Percentiles rank a stretch among this genome's conserved stretches.
phyloP scores from a whole-genome alignment of 1,140 invertebrate genomes.

The Lucilia sericata region DNA sequence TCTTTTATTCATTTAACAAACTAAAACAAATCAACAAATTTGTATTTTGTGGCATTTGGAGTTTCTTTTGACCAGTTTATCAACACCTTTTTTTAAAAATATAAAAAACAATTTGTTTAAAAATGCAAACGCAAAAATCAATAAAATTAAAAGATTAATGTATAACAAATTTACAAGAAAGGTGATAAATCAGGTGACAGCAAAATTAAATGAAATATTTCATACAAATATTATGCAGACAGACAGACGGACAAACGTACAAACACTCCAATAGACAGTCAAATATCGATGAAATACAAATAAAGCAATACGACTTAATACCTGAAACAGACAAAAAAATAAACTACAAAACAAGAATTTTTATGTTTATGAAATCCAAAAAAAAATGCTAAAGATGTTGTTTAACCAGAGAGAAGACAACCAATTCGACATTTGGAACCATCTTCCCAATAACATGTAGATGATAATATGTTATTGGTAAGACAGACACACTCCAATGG shows the following conservation, averaged over 20 bases:
- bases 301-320: slow-evolving; percentile 31
- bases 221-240: slow-evolving; percentile 21
- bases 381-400: slow-evolving; percentile 43
- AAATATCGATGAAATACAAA: background rate
- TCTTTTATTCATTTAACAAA: background rate
- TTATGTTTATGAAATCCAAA: background rate
- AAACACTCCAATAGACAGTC: background rate
- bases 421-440: slow-evolving; percentile 34
- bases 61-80: background rate
- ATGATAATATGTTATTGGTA: slow-evolving; percentile 33
- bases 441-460: slow-evolving; percentile 38
- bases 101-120: slow-evolving; percentile 13
- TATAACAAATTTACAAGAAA: slow-evolving; percentile 53
- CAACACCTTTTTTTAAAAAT: background rate
- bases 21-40: too few relatives aligned
- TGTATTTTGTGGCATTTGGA: too few relatives aligned
- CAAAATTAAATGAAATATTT: slow-evolving; percentile 68
- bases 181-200: slow-evolving; percentile 68
- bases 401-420: slow-evolving; percentile 39
- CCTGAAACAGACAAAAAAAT: background rate
- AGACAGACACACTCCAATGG: slow-evolving; percentile 16
- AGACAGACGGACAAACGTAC: background rate
- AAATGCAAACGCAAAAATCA: slow-evolving; percentile 46
- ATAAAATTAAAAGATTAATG: slow-evolving; percentile 64
- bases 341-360: background rate